phyloP scores from a whole-genome alignment of 2,888 invertebrate species.

The Caenorhabditis virilis region DNA sequence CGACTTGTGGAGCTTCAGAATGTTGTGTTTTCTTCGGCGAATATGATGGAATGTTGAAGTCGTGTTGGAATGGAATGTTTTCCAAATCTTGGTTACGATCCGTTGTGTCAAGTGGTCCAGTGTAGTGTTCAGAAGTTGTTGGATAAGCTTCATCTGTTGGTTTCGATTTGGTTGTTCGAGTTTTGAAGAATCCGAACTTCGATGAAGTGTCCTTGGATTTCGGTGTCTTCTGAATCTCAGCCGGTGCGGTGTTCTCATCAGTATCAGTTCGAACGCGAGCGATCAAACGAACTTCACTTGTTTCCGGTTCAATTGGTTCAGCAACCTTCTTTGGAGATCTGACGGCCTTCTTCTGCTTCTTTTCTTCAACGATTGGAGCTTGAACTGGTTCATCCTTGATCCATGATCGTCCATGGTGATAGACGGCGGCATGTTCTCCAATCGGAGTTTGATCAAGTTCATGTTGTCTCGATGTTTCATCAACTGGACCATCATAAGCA shows the following conservation, averaged over 20 bases:
- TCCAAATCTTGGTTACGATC: constrained; percentile 16
- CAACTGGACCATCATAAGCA: constrained; percentile 16
- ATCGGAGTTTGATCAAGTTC: constrained; percentile 26
- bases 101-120: constrained; percentile 19
- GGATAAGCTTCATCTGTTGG: constrained; percentile 16
- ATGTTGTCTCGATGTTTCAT: constrained; percentile 1
- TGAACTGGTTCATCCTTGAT: constrained; percentile 8
- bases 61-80: constrained; percentile 10
- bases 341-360: too few relatives aligned
- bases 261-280: constrained; percentile 17
- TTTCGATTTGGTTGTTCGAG: constrained; percentile 6
- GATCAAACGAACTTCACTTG: constrained; percentile 15
- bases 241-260: constrained; percentile 2
- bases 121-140: constrained; percentile 16
- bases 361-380: too few relatives aligned
- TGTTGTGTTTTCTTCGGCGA: constrained; percentile 8
- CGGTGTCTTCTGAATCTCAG: constrained; percentile 6
- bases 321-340: constrained; percentile 16
- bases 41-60: constrained; percentile 10
- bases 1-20: background rate
- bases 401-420: constrained; percentile 36
- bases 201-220: constrained; percentile 10
- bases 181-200: constrained; percentile 19
- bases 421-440: constrained; percentile 11
- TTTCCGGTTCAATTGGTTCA: constrained; percentile 19